Evolutionary conservation across 2,888 invertebrate genomes (phyloP).

Genomic region (Ypsolopha scabrella): DNA sequence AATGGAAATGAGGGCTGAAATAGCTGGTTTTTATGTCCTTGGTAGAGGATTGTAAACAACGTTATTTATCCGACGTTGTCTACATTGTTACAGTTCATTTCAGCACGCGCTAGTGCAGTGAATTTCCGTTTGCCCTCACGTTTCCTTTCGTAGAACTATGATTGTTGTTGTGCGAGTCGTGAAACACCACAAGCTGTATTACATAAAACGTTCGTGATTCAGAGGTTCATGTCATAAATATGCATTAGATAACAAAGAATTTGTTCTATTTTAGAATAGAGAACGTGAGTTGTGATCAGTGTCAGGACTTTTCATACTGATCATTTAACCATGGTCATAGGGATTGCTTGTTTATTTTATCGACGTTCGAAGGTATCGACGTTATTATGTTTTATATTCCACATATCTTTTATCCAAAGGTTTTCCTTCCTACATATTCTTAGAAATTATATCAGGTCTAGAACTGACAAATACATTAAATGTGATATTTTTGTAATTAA

Average conservation of each 20-base stretch:
- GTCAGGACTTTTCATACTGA: too few relatives aligned
- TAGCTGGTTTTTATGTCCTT: neutral
- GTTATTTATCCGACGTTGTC: neutral
- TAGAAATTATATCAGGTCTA: too few relatives aligned
- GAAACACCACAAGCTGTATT: neutral
- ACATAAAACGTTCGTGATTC: neutral
- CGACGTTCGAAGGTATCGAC: too few relatives aligned
- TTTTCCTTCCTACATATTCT: too few relatives aligned
- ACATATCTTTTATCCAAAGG: too few relatives aligned
- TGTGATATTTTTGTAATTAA: too few relatives aligned
- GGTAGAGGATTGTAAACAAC: neutral
- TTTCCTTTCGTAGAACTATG: neutral
- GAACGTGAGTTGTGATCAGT: too few relatives aligned
- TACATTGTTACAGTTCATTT: neutral
- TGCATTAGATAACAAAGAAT: constrained; percentile 1
- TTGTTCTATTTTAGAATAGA: neutral
- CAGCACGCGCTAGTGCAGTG: neutral
- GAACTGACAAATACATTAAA: too few relatives aligned
- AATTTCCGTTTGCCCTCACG: neutral
- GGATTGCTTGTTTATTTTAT: too few relatives aligned
- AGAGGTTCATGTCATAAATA: constrained; percentile 2
- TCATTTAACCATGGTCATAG: too few relatives aligned
- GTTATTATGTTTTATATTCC: too few relatives aligned
- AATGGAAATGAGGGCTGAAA: neutral
- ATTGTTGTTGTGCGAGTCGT: neutral